A percentile compares a stretch with the other conserved stretches of the same genome.
Conservation (phyloP, 2,113 vertebrate species). For the Gavialis gangeticus region DNA sequence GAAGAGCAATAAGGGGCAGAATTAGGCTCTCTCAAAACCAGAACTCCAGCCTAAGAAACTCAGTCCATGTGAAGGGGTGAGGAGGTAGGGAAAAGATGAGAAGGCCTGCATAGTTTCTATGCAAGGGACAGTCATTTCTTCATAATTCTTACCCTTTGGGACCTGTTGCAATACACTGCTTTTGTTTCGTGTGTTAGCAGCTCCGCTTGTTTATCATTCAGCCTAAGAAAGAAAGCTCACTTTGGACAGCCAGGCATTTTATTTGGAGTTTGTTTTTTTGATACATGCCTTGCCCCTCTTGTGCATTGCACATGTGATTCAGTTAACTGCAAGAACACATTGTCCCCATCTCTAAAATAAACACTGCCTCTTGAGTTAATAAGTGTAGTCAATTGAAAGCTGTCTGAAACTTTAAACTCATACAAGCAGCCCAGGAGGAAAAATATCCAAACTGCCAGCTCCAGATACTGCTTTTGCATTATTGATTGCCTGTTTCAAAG, state of each 20-base stretch:
- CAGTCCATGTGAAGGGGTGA: too few relatives aligned
- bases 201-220: background rate
- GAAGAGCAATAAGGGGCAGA: background rate
- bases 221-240: background rate
- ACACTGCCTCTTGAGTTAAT: conserved; percentile 14
- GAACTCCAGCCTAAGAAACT: too few relatives aligned
- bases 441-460: conserved; percentile 6
- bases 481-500: background rate
- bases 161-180: background rate
- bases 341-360: conserved; percentile 50
- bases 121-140: background rate
- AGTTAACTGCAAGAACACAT: conserved; percentile 51
- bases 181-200: background rate
- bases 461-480: background rate
- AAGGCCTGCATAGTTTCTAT: background rate
- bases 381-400: background rate
- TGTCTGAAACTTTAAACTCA: conserved; percentile 6
- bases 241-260: conserved; percentile 10
- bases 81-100: background rate
- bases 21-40: background rate
- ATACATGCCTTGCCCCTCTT: background rate
- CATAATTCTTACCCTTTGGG: background rate
- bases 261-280: conserved; percentile 13
- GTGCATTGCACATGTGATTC: background rate
- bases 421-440: background rate